A percentile compares a stretch with the other conserved stretches of the same genome.
Evolutionary conservation across 1,140 invertebrate genomes (phyloP).

Genomic region (Trichonephila inaurata): DNA sequence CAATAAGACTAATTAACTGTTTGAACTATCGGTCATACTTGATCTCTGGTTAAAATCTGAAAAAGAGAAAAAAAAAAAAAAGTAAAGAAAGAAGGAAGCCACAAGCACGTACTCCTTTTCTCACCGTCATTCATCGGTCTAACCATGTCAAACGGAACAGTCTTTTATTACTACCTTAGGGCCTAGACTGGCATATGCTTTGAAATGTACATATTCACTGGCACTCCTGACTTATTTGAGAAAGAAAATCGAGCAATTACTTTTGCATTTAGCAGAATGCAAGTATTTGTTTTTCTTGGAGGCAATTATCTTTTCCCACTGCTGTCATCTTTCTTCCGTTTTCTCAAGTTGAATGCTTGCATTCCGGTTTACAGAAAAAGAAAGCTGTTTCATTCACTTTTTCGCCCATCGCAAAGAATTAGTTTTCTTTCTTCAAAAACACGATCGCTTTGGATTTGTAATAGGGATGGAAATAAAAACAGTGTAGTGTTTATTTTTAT

Average conservation of each 20-base stretch:
- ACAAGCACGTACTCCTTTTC: neutral
- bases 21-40: neutral
- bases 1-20: neutral
- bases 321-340: neutral
- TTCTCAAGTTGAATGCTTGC: neutral
- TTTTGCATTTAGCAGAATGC: neutral
- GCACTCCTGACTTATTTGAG: neutral
- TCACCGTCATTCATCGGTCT: neutral
- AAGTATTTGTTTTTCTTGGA: neutral
- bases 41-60: neutral
- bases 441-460: no score
- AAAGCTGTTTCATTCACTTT: neutral
- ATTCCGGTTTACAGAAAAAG: neutral
- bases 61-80: no score
- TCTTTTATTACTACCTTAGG: neutral
- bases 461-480: neutral
- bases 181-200: neutral
- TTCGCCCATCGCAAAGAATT: neutral
- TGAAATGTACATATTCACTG: neutral
- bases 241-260: neutral
- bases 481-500: no score
- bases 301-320: neutral
- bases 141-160: neutral
- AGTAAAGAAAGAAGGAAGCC: neutral
- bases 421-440: no score